Evolutionary conservation across 2,888 invertebrate species (phyloP).

Genomic region (Caenorhabditis parvicauda): DNA sequence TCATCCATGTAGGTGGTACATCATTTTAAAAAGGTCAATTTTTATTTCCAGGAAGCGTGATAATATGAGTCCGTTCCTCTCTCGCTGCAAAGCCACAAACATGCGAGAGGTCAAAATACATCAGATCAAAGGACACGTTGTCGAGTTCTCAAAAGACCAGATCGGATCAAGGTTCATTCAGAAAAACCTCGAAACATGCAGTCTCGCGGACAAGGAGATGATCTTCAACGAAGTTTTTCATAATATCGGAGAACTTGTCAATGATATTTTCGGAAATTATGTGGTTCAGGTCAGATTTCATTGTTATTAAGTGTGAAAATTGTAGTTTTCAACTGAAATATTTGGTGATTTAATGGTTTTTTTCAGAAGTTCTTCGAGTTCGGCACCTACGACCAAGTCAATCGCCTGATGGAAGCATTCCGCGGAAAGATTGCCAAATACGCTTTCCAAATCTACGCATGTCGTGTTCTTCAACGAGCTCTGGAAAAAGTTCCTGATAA

Average conservation of each 20-base stretch:
- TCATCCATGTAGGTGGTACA: too few relatives aligned
- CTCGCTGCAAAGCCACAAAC: too few relatives aligned
- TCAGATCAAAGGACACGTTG: slow-evolving; percentile 95
- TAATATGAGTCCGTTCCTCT: too few relatives aligned
- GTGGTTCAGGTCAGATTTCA: too few relatives aligned
- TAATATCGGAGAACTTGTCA: slow-evolving; percentile 93
- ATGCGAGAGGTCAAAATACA: too few relatives aligned
- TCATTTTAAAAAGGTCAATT: too few relatives aligned
- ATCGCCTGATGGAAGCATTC: slow-evolving; percentile 71
- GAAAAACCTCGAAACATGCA: slow-evolving; percentile 94
- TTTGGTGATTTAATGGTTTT: not conserved
- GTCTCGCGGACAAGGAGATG: slow-evolving; percentile 90
- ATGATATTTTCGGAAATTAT: slow-evolving; percentile 98
- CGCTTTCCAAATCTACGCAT: slow-evolving; percentile 86
- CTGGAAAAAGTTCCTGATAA: slow-evolving; percentile 70
- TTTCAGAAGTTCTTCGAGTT: slow-evolving; percentile 92
- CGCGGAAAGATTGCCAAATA: slow-evolving; percentile 78
- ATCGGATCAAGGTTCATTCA: slow-evolving; percentile 97
- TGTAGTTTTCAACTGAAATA: slow-evolving; percentile 71
- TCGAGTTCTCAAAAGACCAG: slow-evolving; percentile 98
- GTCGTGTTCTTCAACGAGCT: slow-evolving; percentile 97
- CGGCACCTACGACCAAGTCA: slow-evolving; percentile 93
- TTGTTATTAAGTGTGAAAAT: too few relatives aligned
- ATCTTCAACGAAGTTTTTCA: slow-evolving; percentile 95
- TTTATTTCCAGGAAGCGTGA: too few relatives aligned